Conservation (phyloP, 1,140 invertebrate genomes). For the Gryllus bimaculatus region DNA sequence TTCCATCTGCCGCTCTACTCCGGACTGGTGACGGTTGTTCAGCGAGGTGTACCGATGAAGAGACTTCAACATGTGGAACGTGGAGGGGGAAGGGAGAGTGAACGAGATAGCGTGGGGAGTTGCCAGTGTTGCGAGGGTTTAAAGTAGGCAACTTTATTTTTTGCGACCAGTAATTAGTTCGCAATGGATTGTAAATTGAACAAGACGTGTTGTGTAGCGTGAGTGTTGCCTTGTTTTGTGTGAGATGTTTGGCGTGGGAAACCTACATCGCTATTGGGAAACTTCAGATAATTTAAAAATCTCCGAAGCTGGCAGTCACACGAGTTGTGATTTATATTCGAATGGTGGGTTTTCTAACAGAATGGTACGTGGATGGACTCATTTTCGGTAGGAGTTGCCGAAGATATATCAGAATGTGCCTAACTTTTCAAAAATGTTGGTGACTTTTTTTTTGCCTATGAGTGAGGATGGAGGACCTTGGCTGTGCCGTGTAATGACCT, state of each 20-base stretch:
- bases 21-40: not conserved
- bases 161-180: not conserved
- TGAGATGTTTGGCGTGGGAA: not conserved
- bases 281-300: not conserved
- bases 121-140: not conserved
- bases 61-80: not conserved
- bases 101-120: not conserved
- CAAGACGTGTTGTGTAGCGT: not conserved
- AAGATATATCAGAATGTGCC: no score
- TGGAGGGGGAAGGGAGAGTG: not conserved
- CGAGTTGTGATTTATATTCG: not conserved
- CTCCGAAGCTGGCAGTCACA: not conserved
- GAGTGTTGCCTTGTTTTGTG: not conserved
- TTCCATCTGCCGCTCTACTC: conserved; percentile 13
- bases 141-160: not conserved
- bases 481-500: no score
- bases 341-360: not conserved
- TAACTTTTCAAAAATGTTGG: no score
- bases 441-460: no score
- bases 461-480: no score
- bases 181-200: not conserved
- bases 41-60: not conserved
- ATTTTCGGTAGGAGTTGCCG: no score
- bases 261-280: not conserved
- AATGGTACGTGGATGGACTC: no score